Conservation (phyloP, 1,140 invertebrate genomes). For the Drosophila pruinosa region DNA sequence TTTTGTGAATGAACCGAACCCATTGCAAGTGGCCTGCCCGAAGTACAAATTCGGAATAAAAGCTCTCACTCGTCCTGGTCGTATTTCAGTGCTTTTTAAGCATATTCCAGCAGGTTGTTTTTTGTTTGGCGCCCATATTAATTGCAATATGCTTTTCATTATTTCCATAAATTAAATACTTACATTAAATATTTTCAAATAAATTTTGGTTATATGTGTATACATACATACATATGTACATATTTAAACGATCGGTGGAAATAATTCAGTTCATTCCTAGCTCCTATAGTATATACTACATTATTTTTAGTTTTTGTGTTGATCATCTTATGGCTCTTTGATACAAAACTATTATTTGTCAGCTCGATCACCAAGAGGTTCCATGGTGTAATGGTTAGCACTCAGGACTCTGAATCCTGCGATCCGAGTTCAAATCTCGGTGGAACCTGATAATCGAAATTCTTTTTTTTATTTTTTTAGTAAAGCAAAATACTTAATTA, state of each 20-base stretch:
- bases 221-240: background rate
- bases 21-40: slow-evolving; percentile 29
- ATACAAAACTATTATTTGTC: slow-evolving; percentile 25
- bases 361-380: slow-evolving; percentile 67
- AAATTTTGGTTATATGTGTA: background rate
- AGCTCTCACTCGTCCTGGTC: slow-evolving; percentile 38
- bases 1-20: slow-evolving; percentile 29
- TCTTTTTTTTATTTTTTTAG: background rate
- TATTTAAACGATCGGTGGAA: background rate
- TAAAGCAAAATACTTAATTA: background rate
- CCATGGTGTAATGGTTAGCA: slow-evolving; percentile 95
- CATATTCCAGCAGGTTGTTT: slow-evolving; percentile 75
- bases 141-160: slow-evolving; percentile 31
- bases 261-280: background rate
- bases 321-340: background rate
- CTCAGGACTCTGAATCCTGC: slow-evolving; percentile 95
- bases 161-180: background rate
- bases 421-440: slow-evolving; percentile 93
- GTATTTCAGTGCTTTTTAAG: slow-evolving; percentile 13
- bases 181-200: background rate
- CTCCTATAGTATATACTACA: background rate
- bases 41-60: slow-evolving; percentile 57
- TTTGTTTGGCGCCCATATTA: slow-evolving; percentile 58
- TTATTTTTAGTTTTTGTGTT: background rate
- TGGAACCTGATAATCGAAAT: slow-evolving; percentile 85